These are phyloP conservation scores for Turnix velox DNA, from an alignment of 2,113 vertebrate species.

Conservation along the genomic window DNA sequence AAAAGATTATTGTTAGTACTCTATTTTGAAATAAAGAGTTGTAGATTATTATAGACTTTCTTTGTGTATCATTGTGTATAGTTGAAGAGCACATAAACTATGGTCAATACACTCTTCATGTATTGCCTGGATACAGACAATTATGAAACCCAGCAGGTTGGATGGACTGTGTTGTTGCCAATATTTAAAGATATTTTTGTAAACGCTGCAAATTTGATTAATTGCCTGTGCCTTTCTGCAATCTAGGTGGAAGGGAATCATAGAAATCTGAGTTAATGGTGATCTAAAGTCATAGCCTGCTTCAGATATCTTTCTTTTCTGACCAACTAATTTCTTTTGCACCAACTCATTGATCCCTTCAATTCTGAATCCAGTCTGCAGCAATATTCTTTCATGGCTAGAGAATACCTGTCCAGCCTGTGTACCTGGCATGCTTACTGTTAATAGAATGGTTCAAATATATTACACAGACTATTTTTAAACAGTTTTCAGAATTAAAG, in stretches of 20 bases:
- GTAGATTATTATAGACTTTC: not conserved
- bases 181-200: not conserved
- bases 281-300: not conserved
- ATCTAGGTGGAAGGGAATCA: not conserved
- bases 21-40: not conserved
- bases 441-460: not conserved
- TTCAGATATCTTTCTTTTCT: not conserved
- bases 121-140: not conserved
- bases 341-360: not conserved
- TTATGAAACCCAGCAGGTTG: not conserved
- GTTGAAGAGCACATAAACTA: not conserved
- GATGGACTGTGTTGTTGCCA: not conserved
- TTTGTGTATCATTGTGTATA: not conserved
- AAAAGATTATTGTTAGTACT: not conserved
- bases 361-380: not conserved
- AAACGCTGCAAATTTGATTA: not conserved
- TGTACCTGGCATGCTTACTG: not conserved
- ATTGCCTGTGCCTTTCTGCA: not conserved
- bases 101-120: not conserved
- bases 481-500: not conserved
- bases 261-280: not conserved
- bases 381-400: not conserved
- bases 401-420: not conserved
- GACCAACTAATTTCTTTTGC: not conserved
- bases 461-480: not conserved